Base-by-base conservation (phyloP, 1,140 invertebrate species). In the Hyphantria cunea region DNA sequence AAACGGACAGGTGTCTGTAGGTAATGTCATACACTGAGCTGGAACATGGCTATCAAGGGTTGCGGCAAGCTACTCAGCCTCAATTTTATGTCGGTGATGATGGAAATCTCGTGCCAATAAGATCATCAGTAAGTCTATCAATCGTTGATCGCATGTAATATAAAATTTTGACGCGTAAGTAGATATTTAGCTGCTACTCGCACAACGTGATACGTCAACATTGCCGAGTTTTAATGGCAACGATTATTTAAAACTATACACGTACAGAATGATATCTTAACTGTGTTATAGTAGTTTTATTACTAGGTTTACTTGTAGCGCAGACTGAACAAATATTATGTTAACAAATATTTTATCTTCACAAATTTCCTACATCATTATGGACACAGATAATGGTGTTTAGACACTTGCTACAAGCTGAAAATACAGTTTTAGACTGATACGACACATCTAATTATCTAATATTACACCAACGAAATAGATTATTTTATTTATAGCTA, bases 21-120 rank as follows among this genome's bases (percentile, higher is more conserved):
- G 92, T 91, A 91, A 96, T 97, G 96, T 97, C 96, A 86, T 97
- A 97, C 90, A 96, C 96, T 82, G 96, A 97, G 92, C 89, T 97
- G 75, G 96, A 97, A 92, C 95, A 96, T 92, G 96, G 96, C 59
- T 97, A 97, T 92, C 96, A 96, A 93, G 96, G 94, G 66, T 92
- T 95, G 71, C 93, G 94, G 72, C 94, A 94, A 82, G 92, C 93
- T 68, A 86, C 92, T 75, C 88, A 92, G 34, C 93, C 93, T 58
- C 93, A 94, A 69, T 95, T 95, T 89, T 96, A 94, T 84, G 87
- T 94, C 76, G 93, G 92, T 64, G 92, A 93, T 72, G 92, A 93
- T 81, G 92, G 92, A 76, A 93, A 93, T 88, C 88, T 93, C 81
- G 84, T 91, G 51, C 85, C 84, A 55, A 78, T 91, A 89, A 89